A percentile compares a stretch with the other conserved stretches of the same genome.
phyloP scores from a whole-genome alignment of 2,797 vertebrate genomes.

The Discoglossus pictus region DNA sequence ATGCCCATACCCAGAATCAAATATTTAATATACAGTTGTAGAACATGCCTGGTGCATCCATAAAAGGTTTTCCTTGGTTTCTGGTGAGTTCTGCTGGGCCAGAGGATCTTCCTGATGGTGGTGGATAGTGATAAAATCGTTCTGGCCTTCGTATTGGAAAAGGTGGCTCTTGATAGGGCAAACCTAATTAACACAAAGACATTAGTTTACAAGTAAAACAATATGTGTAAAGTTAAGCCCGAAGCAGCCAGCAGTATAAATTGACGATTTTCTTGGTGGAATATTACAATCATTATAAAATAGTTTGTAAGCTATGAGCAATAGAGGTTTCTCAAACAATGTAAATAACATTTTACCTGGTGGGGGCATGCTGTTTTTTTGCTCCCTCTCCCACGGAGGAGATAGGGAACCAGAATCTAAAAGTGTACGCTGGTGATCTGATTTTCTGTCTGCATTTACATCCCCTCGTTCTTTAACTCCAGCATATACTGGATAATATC shows the following conservation, averaged over 20 bases:
- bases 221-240: no score
- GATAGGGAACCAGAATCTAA: conserved; percentile 92
- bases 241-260: no score
- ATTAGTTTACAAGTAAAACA: no score
- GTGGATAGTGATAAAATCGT: conserved; percentile 71
- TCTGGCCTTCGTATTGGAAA: conserved; percentile 79
- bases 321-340: no score
- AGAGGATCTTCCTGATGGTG: conserved; percentile 71
- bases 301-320: no score
- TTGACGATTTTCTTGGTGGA: no score
- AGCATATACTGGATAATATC: conserved; percentile 68
- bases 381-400: conserved; percentile 91
- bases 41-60: conserved; percentile 77
- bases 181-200: conserved; percentile 77
- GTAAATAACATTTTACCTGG: no score
- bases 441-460: conserved; percentile 70
- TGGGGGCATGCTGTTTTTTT: conserved; percentile 72
- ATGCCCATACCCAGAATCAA: no score
- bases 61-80: conserved; percentile 67
- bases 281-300: no score
- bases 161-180: conserved; percentile 76
- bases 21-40: no score
- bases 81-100: conserved; percentile 74
- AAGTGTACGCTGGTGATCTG: conserved; percentile 75
- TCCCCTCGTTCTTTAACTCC: conserved; percentile 76